Evolutionary conservation across 1,140 invertebrate genomes (phyloP).

Genomic region (Helicoverpa zea): DNA sequence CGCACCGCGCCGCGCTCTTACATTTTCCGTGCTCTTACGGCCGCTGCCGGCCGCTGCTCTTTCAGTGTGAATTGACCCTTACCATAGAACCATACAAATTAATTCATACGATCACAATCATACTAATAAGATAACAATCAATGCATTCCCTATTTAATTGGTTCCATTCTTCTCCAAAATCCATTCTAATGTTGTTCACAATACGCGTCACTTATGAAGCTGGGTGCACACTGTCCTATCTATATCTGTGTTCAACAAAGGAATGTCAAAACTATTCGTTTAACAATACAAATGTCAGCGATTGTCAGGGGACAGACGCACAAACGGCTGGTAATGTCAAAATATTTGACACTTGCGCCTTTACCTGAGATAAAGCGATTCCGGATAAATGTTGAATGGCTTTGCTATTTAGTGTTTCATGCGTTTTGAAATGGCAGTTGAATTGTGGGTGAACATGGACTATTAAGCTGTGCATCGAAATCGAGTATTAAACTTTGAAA

Average conservation of each 20-base stretch:
- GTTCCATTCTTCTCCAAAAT: slow-evolving; percentile 17
- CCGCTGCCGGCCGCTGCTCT: too few species aligned
- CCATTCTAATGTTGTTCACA: slow-evolving; percentile 21
- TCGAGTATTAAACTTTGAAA: neutral
- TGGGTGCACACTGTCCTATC: slow-evolving; percentile 18
- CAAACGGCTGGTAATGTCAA: slow-evolving; percentile 34
- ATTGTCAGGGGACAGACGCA: slow-evolving; percentile 31
- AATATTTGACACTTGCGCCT: slow-evolving; percentile 24
- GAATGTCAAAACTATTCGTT: slow-evolving; percentile 46
- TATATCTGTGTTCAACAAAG: slow-evolving; percentile 17
- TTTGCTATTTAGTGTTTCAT: slow-evolving; percentile 35
- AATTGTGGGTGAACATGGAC: slow-evolving; percentile 3
- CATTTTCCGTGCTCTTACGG: too few species aligned
- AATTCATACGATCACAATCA: slow-evolving; percentile 25
- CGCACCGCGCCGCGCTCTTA: too few species aligned
- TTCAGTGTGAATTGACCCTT: too few species aligned
- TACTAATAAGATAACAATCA: slow-evolving; percentile 17
- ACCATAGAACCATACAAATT: neutral
- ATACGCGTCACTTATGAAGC: slow-evolving; percentile 11
- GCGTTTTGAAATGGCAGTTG: slow-evolving; percentile 16
- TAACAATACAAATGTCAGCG: slow-evolving; percentile 37
- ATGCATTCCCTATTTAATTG: slow-evolving; percentile 15
- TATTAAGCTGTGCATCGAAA: neutral
- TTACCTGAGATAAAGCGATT: slow-evolving; percentile 45
- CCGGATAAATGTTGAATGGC: slow-evolving; percentile 16